A percentile compares a stretch with the other conserved stretches of the same genome.
These are phyloP conservation scores for Melospiza melodia DNA, from an alignment of 2,113 vertebrate species.

Conservation along the genomic window DNA sequence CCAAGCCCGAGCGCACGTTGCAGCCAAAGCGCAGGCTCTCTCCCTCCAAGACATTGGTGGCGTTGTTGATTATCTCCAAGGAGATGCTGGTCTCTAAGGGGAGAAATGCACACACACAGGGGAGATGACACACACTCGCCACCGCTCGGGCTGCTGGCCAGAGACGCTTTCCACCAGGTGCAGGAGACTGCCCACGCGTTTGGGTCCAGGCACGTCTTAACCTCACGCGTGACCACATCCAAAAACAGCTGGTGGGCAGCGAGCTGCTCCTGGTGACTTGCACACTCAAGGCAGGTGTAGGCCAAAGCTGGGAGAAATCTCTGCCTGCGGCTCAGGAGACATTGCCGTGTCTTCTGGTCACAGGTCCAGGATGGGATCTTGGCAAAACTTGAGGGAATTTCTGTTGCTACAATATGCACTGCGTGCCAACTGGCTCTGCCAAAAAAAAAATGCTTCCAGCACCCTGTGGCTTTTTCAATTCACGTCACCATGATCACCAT, in stretches of 20 bases:
- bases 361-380: constrained; percentile 3
- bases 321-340: not conserved
- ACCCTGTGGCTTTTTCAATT: not conserved
- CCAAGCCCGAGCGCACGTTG: constrained; percentile 74
- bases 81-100: constrained; percentile 92
- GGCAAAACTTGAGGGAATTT: constrained; percentile 23
- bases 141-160: not conserved
- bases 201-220: constrained; percentile 47
- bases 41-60: constrained; percentile 88
- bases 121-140: constrained; percentile 42
- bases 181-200: constrained; percentile 43
- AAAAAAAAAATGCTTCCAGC: constrained; percentile 5
- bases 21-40: constrained; percentile 88
- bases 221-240: constrained; percentile 37
- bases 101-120: constrained; percentile 51
- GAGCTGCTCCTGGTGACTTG: constrained; percentile 59
- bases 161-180: constrained; percentile 47
- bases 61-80: constrained; percentile 85
- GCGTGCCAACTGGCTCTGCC: not conserved
- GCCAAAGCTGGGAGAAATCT: constrained; percentile 37
- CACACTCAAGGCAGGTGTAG: constrained; percentile 15
- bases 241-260: constrained; percentile 44
- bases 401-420: not conserved
- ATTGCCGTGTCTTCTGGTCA: constrained; percentile 28
- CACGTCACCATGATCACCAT: not conserved